Evolutionary conservation across 2,797 vertebrate genomes (phyloP).

Genomic region (Silurus lanzhouensis): DNA sequence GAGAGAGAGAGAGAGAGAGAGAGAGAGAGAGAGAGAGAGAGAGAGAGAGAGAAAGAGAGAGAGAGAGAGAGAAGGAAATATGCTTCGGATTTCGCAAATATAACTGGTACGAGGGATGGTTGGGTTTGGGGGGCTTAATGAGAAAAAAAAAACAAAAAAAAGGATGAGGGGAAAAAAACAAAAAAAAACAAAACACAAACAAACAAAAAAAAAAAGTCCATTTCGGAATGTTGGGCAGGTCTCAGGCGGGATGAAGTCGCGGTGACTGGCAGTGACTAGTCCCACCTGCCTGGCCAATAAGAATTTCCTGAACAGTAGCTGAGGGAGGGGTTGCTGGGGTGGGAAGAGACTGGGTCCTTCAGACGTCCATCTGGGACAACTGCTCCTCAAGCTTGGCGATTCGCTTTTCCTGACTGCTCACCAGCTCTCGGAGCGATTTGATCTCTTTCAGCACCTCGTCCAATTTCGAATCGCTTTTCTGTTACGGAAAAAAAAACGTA

Average conservation of each 20-base stretch:
- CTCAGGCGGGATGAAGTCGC: slow-evolving; percentile 77
- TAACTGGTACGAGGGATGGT: slow-evolving; percentile 17
- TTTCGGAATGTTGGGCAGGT: slow-evolving; percentile 83
- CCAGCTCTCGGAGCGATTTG: slow-evolving; percentile 91
- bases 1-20: background rate
- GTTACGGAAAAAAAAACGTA: slow-evolving; percentile 41
- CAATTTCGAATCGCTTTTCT: slow-evolving; percentile 93
- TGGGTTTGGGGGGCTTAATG: background rate
- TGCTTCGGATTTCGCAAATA: slow-evolving; percentile 17
- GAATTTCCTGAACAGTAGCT: slow-evolving; percentile 72
- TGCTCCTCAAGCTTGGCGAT: slow-evolving; percentile 95
- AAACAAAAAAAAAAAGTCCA: slow-evolving; percentile 69
- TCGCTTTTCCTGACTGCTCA: slow-evolving; percentile 92
- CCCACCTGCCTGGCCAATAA: slow-evolving; percentile 73
- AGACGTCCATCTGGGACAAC: slow-evolving; percentile 88
- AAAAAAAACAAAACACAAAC: slow-evolving; percentile 56
- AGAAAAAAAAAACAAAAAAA: background rate
- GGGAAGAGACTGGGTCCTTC: slow-evolving; percentile 62
- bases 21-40: background rate
- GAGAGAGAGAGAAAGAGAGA: background rate
- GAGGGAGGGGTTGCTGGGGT: slow-evolving; percentile 18
- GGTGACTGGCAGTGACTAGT: slow-evolving; percentile 75
- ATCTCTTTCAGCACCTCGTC: slow-evolving; percentile 96
- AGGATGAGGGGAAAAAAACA: slow-evolving; percentile 17
- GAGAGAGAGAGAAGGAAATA: background rate